These are phyloP conservation scores for Coreoperca whiteheadi DNA, from an alignment of 2,113 vertebrate species.

Conservation along the genomic window DNA sequence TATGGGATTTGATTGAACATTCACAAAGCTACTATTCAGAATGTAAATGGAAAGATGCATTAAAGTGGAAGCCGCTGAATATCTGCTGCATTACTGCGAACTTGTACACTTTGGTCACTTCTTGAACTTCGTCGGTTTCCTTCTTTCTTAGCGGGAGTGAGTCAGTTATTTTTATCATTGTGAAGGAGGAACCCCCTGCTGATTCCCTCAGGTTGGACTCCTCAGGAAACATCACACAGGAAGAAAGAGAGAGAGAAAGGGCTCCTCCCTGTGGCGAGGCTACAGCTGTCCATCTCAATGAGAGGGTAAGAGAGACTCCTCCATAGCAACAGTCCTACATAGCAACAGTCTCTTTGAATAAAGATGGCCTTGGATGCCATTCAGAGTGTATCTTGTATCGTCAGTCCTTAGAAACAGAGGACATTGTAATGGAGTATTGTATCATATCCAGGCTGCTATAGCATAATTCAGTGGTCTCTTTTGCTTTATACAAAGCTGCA, in stretches of 20 bases:
- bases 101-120: constrained; percentile 16
- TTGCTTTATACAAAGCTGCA: constrained; percentile 17
- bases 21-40: constrained; percentile 1
- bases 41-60: background rate
- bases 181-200: constrained; percentile 37
- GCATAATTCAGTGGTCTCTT: constrained; percentile 3
- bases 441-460: constrained; percentile 12
- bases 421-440: constrained; percentile 27
- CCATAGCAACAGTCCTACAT: constrained; percentile 87
- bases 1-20: background rate
- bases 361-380: constrained; percentile 74
- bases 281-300: constrained; percentile 66
- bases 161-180: constrained; percentile 62
- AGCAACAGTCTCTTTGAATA: constrained; percentile 83
- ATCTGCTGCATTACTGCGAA: constrained; percentile 16
- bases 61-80: background rate
- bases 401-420: constrained; percentile 54
- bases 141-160: constrained; percentile 30
- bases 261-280: constrained; percentile 83
- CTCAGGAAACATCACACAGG: constrained; percentile 33
- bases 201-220: constrained; percentile 49
- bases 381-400: constrained; percentile 58
- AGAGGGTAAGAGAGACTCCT: constrained; percentile 63
- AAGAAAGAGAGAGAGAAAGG: constrained; percentile 75
- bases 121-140: constrained; percentile 43